Evolutionary conservation across 1,140 invertebrate species (phyloP).

Genomic region (Cydia pomonella): DNA sequence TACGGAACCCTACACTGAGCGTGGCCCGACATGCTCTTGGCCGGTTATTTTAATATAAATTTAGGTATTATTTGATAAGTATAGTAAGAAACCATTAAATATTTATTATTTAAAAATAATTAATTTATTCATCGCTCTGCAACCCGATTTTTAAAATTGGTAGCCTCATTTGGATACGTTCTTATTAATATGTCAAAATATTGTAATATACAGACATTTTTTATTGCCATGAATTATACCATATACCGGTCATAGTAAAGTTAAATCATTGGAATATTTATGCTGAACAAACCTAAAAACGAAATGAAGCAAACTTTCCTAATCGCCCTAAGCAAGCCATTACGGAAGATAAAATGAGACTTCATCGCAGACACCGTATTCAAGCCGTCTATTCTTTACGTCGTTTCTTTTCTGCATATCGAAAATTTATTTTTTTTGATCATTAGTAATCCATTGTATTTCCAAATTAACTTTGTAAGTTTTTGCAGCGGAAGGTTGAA

Average conservation of each 20-base stretch:
- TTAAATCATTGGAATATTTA: not conserved
- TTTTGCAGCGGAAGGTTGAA: not conserved
- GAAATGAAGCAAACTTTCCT: slow-evolving; percentile 24
- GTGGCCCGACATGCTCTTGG: too few species aligned
- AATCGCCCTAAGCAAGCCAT: slow-evolving; percentile 29
- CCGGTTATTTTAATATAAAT: too few species aligned
- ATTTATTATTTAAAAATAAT: too few species aligned
- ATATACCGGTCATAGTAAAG: not conserved
- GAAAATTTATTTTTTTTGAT: not conserved
- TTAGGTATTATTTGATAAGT: too few species aligned
- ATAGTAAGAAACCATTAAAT: too few species aligned
- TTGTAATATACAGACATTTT: too few species aligned
- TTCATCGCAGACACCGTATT: not conserved
- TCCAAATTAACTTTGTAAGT: not conserved
- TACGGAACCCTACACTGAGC: too few species aligned
- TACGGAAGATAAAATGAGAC: slow-evolving; percentile 26
- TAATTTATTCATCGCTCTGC: too few species aligned
- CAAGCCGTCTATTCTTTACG: too few species aligned
- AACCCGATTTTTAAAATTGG: too few species aligned
- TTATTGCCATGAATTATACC: not conserved
- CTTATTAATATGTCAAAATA: too few species aligned
- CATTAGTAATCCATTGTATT: not conserved
- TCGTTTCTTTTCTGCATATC: not conserved
- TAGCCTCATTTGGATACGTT: too few species aligned
- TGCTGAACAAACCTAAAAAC: slow-evolving; percentile 13